Percentiles rank a stretch among this genome's conserved stretches.
These are phyloP conservation scores for Callionymus lyra DNA, from an alignment of 2,113 vertebrate genomes.

Conservation along the genomic window DNA sequence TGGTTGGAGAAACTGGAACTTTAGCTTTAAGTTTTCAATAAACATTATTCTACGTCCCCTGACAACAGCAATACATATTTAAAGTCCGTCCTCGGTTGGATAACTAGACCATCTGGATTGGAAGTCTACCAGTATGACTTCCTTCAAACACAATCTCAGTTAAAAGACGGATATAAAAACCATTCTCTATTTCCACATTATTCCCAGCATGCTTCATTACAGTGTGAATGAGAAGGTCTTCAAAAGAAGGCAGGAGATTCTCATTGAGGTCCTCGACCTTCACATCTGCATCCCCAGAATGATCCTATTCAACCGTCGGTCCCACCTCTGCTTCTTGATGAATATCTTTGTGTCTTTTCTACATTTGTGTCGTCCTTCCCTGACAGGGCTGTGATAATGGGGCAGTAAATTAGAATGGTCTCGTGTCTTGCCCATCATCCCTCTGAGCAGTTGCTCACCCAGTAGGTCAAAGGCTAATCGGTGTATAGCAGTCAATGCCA, in stretches of 20 bases:
- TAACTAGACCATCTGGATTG: too few relatives aligned
- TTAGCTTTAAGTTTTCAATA: too few relatives aligned
- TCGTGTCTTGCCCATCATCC: constrained; percentile 25
- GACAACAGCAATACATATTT: too few relatives aligned
- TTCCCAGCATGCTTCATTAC: constrained; percentile 62
- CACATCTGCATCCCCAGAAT: constrained; percentile 63
- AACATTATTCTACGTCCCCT: too few relatives aligned
- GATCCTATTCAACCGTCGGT: constrained; percentile 39
- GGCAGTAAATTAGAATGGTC: constrained; percentile 50
- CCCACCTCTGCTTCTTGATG: constrained; percentile 26
- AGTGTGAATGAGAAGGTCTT: constrained; percentile 35
- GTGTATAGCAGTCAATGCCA: constrained; percentile 33
- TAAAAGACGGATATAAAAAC: too few relatives aligned
- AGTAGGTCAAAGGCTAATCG: constrained; percentile 49
- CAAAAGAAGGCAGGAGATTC: constrained; percentile 32
- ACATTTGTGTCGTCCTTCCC: constrained; percentile 19
- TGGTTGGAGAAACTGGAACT: too few relatives aligned
- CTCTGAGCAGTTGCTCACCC: constrained; percentile 30
- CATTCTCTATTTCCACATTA: constrained; percentile 20
- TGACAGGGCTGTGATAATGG: constrained; percentile 46
- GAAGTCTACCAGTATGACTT: too few relatives aligned
- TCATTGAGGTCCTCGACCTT: constrained; percentile 28
- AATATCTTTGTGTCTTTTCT: constrained; percentile 18
- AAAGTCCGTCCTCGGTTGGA: too few relatives aligned
- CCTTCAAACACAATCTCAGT: too few relatives aligned